Percentiles rank a stretch among this genome's conserved stretches.
Evolutionary conservation across 2,888 invertebrate genomes (phyloP).

Genomic region (Erannis defoliaria): DNA sequence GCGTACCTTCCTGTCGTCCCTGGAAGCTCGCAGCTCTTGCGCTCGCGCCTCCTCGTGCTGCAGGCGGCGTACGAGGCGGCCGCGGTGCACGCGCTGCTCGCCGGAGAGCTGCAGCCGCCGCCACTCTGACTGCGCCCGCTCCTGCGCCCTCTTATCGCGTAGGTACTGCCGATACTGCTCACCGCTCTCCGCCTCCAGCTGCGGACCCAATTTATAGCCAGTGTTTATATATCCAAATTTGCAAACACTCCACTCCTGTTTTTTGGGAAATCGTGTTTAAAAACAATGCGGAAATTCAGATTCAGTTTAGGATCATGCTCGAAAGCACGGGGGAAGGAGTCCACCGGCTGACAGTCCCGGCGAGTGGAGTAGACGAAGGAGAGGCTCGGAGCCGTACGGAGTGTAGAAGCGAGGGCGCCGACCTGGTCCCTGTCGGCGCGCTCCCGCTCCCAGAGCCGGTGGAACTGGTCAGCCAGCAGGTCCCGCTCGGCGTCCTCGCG

Average conservation of each 20-base stretch:
- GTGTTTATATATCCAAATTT: too few species aligned
- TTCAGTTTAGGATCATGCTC: too few species aligned
- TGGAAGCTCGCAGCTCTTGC: constrained; percentile 59
- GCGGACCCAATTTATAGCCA: too few species aligned
- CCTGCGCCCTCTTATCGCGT: constrained; percentile 69
- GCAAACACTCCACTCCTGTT: too few species aligned
- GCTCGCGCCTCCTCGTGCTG: constrained; percentile 65
- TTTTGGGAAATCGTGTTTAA: too few species aligned
- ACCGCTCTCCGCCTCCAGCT: constrained; percentile 75
- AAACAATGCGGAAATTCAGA: too few species aligned
- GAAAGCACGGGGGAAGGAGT: too few species aligned
- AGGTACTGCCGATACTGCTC: constrained; percentile 81
- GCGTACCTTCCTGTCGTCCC: constrained; percentile 68
- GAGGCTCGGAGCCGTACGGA: too few species aligned
- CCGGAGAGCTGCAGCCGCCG: constrained; percentile 62
- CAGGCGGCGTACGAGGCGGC: constrained; percentile 62
- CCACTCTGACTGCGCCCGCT: constrained; percentile 75
- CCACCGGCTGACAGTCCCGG: too few species aligned
- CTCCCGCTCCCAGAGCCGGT: constrained; percentile 81
- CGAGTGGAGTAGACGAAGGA: too few species aligned
- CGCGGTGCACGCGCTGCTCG: constrained; percentile 57
- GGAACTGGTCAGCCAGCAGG: constrained; percentile 79
- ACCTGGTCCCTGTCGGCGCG: constrained; percentile 70
- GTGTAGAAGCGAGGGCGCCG: background rate
- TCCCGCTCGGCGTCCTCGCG: constrained; percentile 74